Evolutionary conservation across 2,797 vertebrate genomes (phyloP), one percentile per base, ranked within the genome.

Genomic region (Poliocrania exsul): DNA sequence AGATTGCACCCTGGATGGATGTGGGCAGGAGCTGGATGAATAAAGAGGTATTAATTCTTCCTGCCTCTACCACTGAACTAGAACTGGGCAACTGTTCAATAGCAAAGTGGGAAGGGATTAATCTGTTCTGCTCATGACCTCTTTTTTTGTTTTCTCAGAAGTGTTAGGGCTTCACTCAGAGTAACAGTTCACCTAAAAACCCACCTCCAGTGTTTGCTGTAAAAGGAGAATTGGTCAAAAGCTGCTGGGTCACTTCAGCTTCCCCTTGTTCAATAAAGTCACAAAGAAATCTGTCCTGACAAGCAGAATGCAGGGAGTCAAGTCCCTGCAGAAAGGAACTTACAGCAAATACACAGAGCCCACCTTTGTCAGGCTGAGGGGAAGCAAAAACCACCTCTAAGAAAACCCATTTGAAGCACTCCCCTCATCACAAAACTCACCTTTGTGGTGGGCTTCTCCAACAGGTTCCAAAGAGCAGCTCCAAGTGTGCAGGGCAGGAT

Each of bases 21-120:
- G 78, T 93, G 91, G 92, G 95, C 78, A 93, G 92, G 77, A 94
- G 81, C 62, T 81, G 81, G 91, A 86, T 95, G 84, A 91, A 92
- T 77, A 91, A 85, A 60, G 72, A 91, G 71, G 79, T 94, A 86
- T 72, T 83, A 88, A 62, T 88, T 95, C 75, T 81, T 86, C 21
- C 49, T 65, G 73, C 67, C 72, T 82, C 74, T 79, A 42, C 74
- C 49, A 64, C 13, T 92, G 78, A 84, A 84, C 54, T 19, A 72
- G 70, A 88, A 47, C 44, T 60, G 56, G 81, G 83, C 71, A 88
- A 35, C 50, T 44, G 33, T 93, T 94, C 71, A 86, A 26, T 37
- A 90, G 44, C 64, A 77, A 73, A 80, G 37, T 75, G 20, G 62
- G 56, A 70, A 50, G 73, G 67, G 53, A 90, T 88, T 73, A 47